Conservation (phyloP, 2,113 vertebrate genomes). For the Erythrocercus mccallii region DNA sequence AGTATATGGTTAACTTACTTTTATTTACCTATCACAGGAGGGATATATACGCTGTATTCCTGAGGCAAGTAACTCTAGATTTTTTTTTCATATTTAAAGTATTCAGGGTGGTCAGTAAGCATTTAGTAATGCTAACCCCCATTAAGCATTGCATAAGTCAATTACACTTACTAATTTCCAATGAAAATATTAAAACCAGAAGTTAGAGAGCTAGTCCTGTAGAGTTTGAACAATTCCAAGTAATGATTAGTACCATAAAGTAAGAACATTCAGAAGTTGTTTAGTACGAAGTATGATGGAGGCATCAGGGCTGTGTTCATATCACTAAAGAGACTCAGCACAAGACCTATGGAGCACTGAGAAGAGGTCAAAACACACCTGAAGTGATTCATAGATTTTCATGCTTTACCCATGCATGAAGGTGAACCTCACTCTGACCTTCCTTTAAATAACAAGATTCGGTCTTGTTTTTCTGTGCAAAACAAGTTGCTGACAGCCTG, state of each 20-base stretch:
- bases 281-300: background rate
- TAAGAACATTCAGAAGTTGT: background rate
- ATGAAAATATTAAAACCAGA: slow-evolving; percentile 4
- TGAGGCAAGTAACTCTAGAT: background rate
- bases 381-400: background rate
- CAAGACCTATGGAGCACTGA: background rate
- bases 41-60: background rate
- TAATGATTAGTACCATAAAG: background rate
- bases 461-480: background rate
- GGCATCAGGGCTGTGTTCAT: background rate
- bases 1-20: background rate
- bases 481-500: background rate
- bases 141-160: background rate
- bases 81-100: background rate
- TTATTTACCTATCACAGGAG: background rate
- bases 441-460: background rate
- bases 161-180: background rate
- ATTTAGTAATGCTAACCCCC: background rate
- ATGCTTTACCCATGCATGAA: background rate
- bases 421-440: background rate
- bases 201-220: background rate
- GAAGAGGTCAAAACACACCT: background rate
- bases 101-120: background rate
- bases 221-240: background rate
- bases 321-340: background rate